These are phyloP conservation scores for Galaxea fascicularis DNA, from an alignment of 92 coral and sea anemone species.

Conservation along the genomic window DNA sequence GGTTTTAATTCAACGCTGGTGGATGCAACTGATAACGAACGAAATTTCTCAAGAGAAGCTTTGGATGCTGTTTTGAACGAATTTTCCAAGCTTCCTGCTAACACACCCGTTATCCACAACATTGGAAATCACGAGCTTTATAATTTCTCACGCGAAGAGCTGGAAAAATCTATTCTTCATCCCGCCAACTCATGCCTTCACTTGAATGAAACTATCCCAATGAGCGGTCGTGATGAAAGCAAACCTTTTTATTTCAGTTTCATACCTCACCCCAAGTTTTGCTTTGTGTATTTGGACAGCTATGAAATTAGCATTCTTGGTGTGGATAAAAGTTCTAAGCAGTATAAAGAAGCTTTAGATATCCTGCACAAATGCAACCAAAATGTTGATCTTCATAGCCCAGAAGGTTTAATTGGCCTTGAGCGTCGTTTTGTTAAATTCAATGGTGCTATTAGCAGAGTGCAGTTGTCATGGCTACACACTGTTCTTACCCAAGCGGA, in stretches of 20 bases:
- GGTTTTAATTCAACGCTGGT: slow-evolving; percentile 49
- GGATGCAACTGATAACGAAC: background rate
- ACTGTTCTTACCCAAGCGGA: slow-evolving; percentile 63
- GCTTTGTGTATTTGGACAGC: slow-evolving; percentile 75
- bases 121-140: slow-evolving; percentile 83
- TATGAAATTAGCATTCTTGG: slow-evolving; percentile 80
- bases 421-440: slow-evolving; percentile 65
- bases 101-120: slow-evolving; percentile 68
- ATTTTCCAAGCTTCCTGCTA: slow-evolving; percentile 56
- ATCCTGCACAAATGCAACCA: slow-evolving; percentile 60
- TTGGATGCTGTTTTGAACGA: slow-evolving; percentile 65
- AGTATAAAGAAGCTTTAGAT: slow-evolving; percentile 59
- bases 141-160: slow-evolving; percentile 71
- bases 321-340: slow-evolving; percentile 39
- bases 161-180: slow-evolving; percentile 50
- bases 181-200: slow-evolving; percentile 24
- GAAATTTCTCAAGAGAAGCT: slow-evolving; percentile 56
- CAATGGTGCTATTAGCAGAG: slow-evolving; percentile 74
- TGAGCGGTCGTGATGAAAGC: background rate
- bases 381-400: slow-evolving; percentile 60
- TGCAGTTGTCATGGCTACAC: slow-evolving; percentile 75
- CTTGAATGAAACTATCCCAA: background rate
- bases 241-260: slow-evolving; percentile 72
- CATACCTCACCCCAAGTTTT: slow-evolving; percentile 64
- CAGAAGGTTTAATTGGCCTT: slow-evolving; percentile 53